Evolutionary conservation across 64 coral and sea anemone genomes (phyloP).

Genomic region (Orbicella faveolata): DNA sequence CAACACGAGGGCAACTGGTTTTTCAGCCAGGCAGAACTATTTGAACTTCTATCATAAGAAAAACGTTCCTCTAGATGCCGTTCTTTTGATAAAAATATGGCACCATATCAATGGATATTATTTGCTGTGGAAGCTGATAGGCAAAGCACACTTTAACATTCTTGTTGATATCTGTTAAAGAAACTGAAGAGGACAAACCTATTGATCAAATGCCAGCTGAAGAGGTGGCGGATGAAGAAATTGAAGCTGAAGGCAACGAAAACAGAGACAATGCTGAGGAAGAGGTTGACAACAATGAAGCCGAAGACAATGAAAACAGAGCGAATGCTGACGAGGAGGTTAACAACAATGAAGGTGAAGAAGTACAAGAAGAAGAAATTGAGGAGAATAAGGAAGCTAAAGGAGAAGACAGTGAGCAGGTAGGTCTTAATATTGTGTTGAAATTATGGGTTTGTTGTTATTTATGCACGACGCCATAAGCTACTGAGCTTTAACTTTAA

Average conservation of each 20-base stretch:
- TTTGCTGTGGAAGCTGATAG: neutral
- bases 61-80: neutral
- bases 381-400: neutral
- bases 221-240: constrained; percentile 67
- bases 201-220: constrained; percentile 75
- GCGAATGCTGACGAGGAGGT: neutral
- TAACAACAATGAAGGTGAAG: neutral
- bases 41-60: neutral
- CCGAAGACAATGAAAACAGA: constrained; percentile 1
- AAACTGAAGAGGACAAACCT: constrained; percentile 60
- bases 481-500: no score
- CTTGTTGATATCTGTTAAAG: neutral
- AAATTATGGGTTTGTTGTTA: no score
- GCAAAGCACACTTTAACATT: neutral
- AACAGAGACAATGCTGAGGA: neutral
- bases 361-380: neutral
- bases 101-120: no score
- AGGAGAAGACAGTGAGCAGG: neutral
- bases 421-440: neutral
- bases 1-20: no score
- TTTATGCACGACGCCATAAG: no score
- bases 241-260: constrained; percentile 32
- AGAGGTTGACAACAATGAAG: neutral
- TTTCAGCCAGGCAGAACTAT: neutral
- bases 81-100: neutral